phyloP scores from a whole-genome alignment of 1,140 invertebrate species.

The Archegozetes longisetosus region DNA sequence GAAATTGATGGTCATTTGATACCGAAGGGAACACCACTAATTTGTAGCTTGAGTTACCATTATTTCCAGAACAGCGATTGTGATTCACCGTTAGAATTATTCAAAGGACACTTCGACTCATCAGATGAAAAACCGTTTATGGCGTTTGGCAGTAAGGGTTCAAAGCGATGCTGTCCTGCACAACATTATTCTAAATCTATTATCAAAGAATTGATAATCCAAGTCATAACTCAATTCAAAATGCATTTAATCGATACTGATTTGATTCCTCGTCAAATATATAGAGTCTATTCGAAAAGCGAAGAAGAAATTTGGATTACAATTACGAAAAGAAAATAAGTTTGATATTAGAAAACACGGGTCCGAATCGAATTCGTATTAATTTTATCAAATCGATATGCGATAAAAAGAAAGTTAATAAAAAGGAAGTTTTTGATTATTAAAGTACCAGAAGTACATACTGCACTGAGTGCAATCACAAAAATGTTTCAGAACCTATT shows the following conservation, averaged over 20 bases:
- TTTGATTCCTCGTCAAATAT: neutral
- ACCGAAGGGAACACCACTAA: neutral
- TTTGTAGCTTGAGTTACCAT: neutral
- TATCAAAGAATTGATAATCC: neutral
- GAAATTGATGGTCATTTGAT: neutral
- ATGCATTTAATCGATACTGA: neutral
- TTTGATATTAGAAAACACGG: neutral
- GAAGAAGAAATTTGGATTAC: neutral
- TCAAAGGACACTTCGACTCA: neutral
- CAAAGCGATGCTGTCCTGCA: neutral
- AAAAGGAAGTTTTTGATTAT: too few species aligned
- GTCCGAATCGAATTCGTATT: too few species aligned
- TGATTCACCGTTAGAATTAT: neutral
- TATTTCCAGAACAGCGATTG: neutral
- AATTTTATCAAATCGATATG: too few species aligned
- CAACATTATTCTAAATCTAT: neutral
- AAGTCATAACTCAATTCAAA: neutral
- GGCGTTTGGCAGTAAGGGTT: neutral
- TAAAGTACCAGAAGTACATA: too few species aligned
- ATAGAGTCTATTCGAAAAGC: neutral
- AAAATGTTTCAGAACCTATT: too few species aligned
- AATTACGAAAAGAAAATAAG: neutral
- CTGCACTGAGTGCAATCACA: too few species aligned
- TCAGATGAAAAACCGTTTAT: neutral
- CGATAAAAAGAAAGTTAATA: too few species aligned